Evolutionary conservation across 1,140 invertebrate genomes (phyloP).

Genomic region (Hormaphis cornu): DNA sequence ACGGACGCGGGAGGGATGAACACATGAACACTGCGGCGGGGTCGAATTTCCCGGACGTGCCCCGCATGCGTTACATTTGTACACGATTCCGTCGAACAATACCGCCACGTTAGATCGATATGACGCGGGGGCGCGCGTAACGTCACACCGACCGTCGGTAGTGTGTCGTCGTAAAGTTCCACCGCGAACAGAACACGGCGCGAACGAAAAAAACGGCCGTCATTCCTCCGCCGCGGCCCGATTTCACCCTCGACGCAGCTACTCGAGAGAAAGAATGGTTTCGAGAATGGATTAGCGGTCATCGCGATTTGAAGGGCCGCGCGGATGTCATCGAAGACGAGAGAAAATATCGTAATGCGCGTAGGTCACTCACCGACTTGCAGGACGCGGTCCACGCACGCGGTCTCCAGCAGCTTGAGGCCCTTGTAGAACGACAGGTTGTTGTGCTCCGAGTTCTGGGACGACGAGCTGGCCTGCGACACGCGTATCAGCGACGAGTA

Average conservation of each 20-base stretch:
- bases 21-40: not conserved
- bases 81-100: conserved; percentile 24
- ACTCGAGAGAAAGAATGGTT: no score
- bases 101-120: conserved; percentile 31
- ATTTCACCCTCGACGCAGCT: no score
- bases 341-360: no score
- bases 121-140: not conserved
- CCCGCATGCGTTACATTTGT: conserved; percentile 31
- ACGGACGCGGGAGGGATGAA: not conserved
- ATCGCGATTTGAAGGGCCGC: no score
- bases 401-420: conserved; percentile 66
- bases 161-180: no score
- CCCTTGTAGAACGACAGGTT: conserved; percentile 77
- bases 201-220: no score
- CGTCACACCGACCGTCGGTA: not conserved
- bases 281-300: no score
- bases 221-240: no score
- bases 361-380: conserved; percentile 87
- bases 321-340: no score
- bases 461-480: conserved; percentile 38
- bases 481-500: conserved; percentile 67
- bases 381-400: conserved; percentile 69
- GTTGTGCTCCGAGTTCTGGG: conserved; percentile 51
- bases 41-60: conserved; percentile 28
- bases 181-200: no score